Conservation (phyloP, 2,888 invertebrate genomes). For the Drosophila kambysellisi region DNA sequence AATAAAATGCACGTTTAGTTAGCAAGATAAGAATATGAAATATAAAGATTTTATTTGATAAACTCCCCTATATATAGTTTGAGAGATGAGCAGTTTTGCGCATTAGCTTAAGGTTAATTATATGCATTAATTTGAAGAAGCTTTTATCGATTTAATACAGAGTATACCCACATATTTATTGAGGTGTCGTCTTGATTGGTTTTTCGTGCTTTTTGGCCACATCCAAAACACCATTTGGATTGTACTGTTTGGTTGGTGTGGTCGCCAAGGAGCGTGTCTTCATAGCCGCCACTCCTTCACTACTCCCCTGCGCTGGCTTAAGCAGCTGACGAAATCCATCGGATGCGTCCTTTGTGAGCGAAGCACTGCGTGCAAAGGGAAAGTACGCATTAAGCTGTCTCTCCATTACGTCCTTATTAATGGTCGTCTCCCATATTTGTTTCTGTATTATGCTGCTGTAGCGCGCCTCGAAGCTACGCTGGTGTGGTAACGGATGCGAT, state of each 20-base stretch:
- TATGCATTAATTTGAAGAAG: conserved; percentile 5
- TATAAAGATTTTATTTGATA: background rate
- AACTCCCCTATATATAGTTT: background rate
- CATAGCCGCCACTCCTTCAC: background rate
- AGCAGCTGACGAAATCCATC: conserved; percentile 41
- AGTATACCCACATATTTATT: conserved; percentile 1
- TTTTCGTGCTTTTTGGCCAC: conserved; percentile 46
- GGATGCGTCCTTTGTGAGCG: conserved; percentile 55
- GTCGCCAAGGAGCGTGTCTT: conserved; percentile 60
- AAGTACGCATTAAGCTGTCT: conserved; percentile 91
- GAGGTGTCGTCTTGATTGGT: conserved; percentile 5
- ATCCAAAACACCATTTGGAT: conserved; percentile 43
- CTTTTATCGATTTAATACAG: conserved; percentile 13
- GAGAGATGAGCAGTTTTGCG: background rate
- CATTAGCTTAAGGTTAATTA: conserved; percentile 3
- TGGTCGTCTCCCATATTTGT: conserved; percentile 84
- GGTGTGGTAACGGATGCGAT: conserved; percentile 68
- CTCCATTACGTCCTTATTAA: conserved; percentile 85
- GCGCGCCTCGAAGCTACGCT: conserved; percentile 84
- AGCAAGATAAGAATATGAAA: background rate
- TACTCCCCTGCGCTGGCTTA: conserved; percentile 17
- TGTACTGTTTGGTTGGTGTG: conserved; percentile 59
- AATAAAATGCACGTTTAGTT: background rate
- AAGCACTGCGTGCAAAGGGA: conserved; percentile 85
- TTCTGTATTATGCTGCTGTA: conserved; percentile 84